Percentiles rank a stretch among this genome's conserved stretches.
These are phyloP conservation scores for Apodemus speciosus DNA, from an alignment of 2,113 vertebrate genomes.

Conservation along the genomic window DNA sequence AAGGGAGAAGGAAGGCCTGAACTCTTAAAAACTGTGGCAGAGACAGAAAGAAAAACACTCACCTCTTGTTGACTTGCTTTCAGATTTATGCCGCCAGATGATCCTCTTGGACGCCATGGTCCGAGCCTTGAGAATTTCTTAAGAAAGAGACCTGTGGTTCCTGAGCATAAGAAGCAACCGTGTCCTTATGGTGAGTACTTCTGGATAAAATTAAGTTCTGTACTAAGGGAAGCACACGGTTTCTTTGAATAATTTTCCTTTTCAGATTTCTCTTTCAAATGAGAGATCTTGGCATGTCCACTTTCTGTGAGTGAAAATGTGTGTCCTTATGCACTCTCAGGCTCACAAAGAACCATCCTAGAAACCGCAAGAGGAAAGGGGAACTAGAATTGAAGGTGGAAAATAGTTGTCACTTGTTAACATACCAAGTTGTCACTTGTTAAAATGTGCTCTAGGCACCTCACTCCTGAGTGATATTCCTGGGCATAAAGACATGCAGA, in stretches of 20 bases:
- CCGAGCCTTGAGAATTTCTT: constrained; percentile 99
- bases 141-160: constrained; percentile 95
- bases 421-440: constrained; percentile 35
- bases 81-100: constrained; percentile 99
- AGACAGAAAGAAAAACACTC: constrained; percentile 32
- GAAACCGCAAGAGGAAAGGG: constrained; percentile 7
- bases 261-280: constrained; percentile 50
- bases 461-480: not conserved
- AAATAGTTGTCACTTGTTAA: constrained; percentile 53
- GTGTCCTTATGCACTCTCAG: constrained; percentile 38
- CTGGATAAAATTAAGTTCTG: constrained; percentile 12
- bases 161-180: constrained; percentile 98
- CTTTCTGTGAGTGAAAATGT: constrained; percentile 57
- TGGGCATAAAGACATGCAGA: constrained; percentile 6
- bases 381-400: constrained; percentile 39
- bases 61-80: constrained; percentile 52
- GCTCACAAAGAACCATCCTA: constrained; percentile 44
- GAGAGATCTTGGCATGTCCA: constrained; percentile 29
- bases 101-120: constrained; percentile 97
- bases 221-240: constrained; percentile 41
- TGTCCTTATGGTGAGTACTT: constrained; percentile 96
- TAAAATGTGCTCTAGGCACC: constrained; percentile 42
- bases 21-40: not conserved
- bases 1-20: not conserved
- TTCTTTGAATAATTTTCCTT: constrained; percentile 42